Evolutionary conservation across 2,888 invertebrate species (phyloP).

Genomic region (Phyllotreta cruciferae): DNA sequence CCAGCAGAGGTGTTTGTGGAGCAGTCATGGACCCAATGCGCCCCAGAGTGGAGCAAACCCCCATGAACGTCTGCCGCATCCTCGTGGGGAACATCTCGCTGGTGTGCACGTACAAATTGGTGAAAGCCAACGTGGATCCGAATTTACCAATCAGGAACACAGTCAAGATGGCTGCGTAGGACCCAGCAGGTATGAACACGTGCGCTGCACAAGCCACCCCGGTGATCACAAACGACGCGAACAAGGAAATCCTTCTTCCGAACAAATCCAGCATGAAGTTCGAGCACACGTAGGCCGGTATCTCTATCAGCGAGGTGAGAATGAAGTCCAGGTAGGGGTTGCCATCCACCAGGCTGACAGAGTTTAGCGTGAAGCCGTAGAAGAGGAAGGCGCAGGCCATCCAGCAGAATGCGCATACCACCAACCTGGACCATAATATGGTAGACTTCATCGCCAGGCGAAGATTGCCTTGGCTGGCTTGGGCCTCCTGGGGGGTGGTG

Average conservation of each 20-base stretch:
- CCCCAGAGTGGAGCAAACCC: slow-evolving; percentile 71
- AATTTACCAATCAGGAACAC: slow-evolving; percentile 70
- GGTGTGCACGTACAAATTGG: slow-evolving; percentile 71
- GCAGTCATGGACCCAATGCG: slow-evolving; percentile 71
- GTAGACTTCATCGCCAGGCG: slow-evolving; percentile 60
- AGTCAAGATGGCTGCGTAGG: slow-evolving; percentile 62
- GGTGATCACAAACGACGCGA: slow-evolving; percentile 68
- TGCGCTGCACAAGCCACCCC: slow-evolving; percentile 67
- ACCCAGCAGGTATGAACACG: slow-evolving; percentile 65
- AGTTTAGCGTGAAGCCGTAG: slow-evolving; percentile 80
- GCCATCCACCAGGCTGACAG: slow-evolving; percentile 76
- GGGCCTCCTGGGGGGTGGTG: background rate
- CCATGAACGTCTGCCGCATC: slow-evolving; percentile 68
- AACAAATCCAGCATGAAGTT: slow-evolving; percentile 69
- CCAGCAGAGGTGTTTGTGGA: slow-evolving; percentile 73
- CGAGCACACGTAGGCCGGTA: slow-evolving; percentile 74
- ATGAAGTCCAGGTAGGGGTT: slow-evolving; percentile 81
- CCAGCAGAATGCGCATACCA: slow-evolving; percentile 81
- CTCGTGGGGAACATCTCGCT: slow-evolving; percentile 74
- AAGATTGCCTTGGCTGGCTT: slow-evolving; percentile 43
- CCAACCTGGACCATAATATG: slow-evolving; percentile 63
- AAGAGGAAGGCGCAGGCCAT: slow-evolving; percentile 80
- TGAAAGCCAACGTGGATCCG: slow-evolving; percentile 71
- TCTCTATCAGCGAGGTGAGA: slow-evolving; percentile 71
- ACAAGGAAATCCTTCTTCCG: slow-evolving; percentile 71